Evolutionary conservation across 2,888 invertebrate species (phyloP).

Genomic region (Andrena fulva): DNA sequence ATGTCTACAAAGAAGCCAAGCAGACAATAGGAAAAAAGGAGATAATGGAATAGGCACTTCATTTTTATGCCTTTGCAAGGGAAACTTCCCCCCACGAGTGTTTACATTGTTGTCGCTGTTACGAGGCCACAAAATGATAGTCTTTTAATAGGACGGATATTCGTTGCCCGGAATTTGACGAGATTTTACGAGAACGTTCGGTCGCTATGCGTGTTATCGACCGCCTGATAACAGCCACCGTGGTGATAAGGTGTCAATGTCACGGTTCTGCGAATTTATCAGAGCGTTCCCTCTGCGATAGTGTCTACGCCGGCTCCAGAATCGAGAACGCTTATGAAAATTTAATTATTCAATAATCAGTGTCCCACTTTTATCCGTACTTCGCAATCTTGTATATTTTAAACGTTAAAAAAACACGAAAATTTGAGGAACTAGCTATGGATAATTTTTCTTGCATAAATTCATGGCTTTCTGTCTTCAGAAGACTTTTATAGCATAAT

Average conservation of each 20-base stretch:
- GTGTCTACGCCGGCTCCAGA: background rate
- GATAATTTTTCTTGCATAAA: too few relatives aligned
- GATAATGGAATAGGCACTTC: background rate
- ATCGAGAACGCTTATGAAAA: background rate
- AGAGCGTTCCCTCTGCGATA: slow-evolving; percentile 5
- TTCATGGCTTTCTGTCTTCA: too few relatives aligned
- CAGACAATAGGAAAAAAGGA: too few relatives aligned
- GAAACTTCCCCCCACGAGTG: background rate
- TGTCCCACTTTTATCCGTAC: too few relatives aligned
- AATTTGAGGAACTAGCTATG: background rate
- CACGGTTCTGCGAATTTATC: slow-evolving; percentile 60
- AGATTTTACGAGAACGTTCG: slow-evolving; percentile 52
- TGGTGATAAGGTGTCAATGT: slow-evolving; percentile 63
- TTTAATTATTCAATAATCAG: background rate
- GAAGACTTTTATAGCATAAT: too few relatives aligned
- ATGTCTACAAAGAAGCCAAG: too few relatives aligned
- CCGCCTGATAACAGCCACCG: slow-evolving; percentile 49
- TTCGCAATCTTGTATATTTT: background rate
- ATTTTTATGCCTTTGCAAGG: background rate
- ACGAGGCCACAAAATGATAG: slow-evolving; percentile 8
- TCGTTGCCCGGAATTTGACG: slow-evolving; percentile 1
- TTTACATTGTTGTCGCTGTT: background rate
- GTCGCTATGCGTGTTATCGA: slow-evolving; percentile 53
- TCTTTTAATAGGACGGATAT: slow-evolving; percentile 10
- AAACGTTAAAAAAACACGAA: background rate